Base-by-base conservation (phyloP, 2,113 vertebrate genomes). In the Neolamprologus brichardi region DNA sequence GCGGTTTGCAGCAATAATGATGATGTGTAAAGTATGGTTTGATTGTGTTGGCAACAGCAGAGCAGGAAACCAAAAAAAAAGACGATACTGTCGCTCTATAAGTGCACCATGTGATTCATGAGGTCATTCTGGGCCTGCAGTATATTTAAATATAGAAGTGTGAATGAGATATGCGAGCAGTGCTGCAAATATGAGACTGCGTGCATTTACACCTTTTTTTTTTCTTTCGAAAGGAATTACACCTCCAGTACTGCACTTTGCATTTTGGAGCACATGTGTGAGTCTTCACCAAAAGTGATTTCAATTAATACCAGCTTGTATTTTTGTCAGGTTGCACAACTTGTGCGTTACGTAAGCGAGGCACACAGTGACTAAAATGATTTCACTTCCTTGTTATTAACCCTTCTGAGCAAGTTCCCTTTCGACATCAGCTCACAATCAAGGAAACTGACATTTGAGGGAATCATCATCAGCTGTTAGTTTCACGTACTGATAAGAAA, bases 381-480 rank as follows among this genome's bases (percentile, higher is more conserved):
- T 88, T 83, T 88, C 84, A 84, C 89, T 90, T 91, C 87, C 84
- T 81, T 9, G 32, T 87, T 84, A 60, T 81, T 86, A n/a, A 72
- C 6, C 52, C 23, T 32, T 86, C 32, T 51, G 53, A 11, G 28
- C 72, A 62, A 85, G 62, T 87, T 89, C 89, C 67, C 30, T 20
- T 85, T 91, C n/a, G 46, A 30, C 34, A 39, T 52, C 30, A 58
- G 81, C 30, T 37, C n/a, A 51, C 25, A 49, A 51, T 51, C 72
- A 32, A 30, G 44, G 39, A 51, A 77, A 30, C 25, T 30, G 25
- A 77, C 23, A 77, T 77, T 77, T 77, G 3, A 77, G 67, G 23
- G 4, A 70, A 15, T 46, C 8, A 10, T 39, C 56, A 83, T 34
- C 17, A 46, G 53, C 34, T 15, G 70, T 28, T 23, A 17, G 46